A percentile compares a stretch with the other conserved stretches of the same genome.
Evolutionary conservation across 2,113 vertebrate species (phyloP).

Genomic region (Podarcis cretensis): DNA sequence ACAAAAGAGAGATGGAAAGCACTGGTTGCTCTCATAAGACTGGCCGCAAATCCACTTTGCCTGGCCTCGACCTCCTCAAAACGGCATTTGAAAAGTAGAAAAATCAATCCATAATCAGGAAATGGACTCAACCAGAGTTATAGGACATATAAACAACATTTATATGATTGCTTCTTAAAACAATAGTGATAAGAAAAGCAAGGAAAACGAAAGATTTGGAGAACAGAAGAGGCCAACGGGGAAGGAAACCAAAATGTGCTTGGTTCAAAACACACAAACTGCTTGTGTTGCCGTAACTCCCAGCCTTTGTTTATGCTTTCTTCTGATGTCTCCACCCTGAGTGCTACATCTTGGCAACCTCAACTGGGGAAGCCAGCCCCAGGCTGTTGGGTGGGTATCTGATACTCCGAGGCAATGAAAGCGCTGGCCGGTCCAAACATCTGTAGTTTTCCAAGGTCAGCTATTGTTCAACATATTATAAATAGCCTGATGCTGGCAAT

Average conservation of each 20-base stretch:
- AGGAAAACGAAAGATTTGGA: background rate
- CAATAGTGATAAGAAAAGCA: background rate
- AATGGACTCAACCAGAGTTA: background rate
- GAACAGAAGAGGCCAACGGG: background rate
- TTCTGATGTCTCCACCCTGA: slow-evolving; percentile 49
- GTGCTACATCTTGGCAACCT: slow-evolving; percentile 52
- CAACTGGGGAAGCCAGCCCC: slow-evolving; percentile 35
- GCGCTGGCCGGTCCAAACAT: slow-evolving; percentile 41
- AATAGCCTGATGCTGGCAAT: slow-evolving; percentile 58
- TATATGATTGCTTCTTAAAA: background rate
- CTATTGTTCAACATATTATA: slow-evolving; percentile 71
- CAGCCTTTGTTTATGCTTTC: slow-evolving; percentile 27
- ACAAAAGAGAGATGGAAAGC: too few species aligned
- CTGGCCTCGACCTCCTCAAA: too few species aligned
- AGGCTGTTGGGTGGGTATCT: slow-evolving; percentile 53
- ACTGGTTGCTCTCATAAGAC: too few species aligned
- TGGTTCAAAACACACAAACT: fast-evolving
- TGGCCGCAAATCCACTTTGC: too few species aligned
- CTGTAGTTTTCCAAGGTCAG: slow-evolving; percentile 68
- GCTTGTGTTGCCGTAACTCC: background rate
- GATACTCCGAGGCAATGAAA: slow-evolving; percentile 63
- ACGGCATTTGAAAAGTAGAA: too few species aligned
- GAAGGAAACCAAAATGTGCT: slow-evolving; percentile 20
- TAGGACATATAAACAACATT: background rate
- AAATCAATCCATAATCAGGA: background rate